Evolutionary conservation across 2,797 vertebrate species (phyloP).

Genomic region (Gallinago nigripennis): DNA sequence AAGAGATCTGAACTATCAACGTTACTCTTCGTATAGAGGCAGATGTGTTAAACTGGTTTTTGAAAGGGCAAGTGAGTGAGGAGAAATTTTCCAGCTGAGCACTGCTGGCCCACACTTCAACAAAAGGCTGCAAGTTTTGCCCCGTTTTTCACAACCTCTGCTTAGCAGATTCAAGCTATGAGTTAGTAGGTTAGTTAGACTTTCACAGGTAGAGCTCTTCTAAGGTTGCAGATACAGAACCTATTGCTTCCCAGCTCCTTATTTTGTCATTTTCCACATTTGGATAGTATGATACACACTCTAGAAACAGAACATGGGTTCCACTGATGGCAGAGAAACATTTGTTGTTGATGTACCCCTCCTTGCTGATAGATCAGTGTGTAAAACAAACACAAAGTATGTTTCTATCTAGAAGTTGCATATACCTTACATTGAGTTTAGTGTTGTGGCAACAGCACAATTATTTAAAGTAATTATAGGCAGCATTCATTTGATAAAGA

Average conservation of each 20-base stretch:
- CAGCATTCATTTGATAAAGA: neutral
- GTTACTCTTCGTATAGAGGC: neutral
- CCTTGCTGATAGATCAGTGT: neutral
- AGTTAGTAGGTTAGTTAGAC: neutral
- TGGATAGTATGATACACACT: neutral
- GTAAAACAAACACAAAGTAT: neutral
- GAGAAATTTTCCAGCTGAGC: neutral
- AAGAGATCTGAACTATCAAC: neutral
- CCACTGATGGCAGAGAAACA: neutral
- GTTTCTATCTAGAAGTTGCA: neutral
- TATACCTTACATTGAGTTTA: neutral
- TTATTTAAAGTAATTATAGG: neutral
- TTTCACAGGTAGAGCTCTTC: neutral
- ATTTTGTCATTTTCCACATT: neutral
- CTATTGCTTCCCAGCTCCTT: neutral
- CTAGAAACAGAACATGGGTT: neutral
- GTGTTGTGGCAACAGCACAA: neutral
- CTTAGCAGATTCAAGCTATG: neutral
- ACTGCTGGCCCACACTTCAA: neutral
- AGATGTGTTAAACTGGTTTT: neutral
- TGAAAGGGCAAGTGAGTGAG: neutral
- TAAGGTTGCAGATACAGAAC: neutral
- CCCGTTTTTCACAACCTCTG: neutral
- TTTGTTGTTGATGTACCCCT: neutral
- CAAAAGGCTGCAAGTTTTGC: neutral